Percentiles rank a stretch among this genome's conserved stretches.
These are phyloP conservation scores for Onthophagus sagittarius DNA, from an alignment of 2,888 invertebrate species.

Conservation along the genomic window DNA sequence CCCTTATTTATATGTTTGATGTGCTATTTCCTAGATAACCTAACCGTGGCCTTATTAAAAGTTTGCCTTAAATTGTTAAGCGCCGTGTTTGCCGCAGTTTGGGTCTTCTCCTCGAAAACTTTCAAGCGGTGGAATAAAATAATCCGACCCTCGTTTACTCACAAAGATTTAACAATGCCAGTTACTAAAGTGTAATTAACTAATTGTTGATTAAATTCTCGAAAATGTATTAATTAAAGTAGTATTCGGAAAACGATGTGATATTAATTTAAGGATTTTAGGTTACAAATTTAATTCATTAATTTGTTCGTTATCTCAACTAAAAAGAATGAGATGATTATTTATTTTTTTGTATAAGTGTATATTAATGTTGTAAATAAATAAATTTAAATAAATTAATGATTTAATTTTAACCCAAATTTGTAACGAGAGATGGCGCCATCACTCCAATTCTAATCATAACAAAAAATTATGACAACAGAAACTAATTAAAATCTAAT, in stretches of 20 bases:
- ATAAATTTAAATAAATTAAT: background rate
- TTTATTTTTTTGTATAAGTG: slow-evolving; percentile 27
- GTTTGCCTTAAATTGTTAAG: slow-evolving; percentile 37
- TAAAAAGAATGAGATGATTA: background rate
- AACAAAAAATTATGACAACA: too few relatives aligned
- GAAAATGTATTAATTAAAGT: slow-evolving; percentile 15
- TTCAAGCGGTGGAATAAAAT: slow-evolving; percentile 42
- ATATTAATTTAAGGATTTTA: slow-evolving; percentile 3
- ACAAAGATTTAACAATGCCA: slow-evolving; percentile 31
- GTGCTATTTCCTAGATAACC: slow-evolving; percentile 48
- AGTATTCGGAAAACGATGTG: slow-evolving; percentile 1
- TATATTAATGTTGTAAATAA: slow-evolving; percentile 24
- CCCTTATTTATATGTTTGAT: slow-evolving; percentile 70
- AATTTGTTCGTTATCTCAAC: background rate
- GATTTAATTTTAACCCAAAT: too few relatives aligned
- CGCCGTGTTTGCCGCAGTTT: slow-evolving; percentile 39
- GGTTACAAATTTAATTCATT: background rate
- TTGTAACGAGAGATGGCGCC: too few relatives aligned
- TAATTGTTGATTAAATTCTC: background rate
- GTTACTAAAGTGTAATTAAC: slow-evolving; percentile 34
- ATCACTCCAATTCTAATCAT: too few relatives aligned
- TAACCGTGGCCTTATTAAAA: slow-evolving; percentile 35
- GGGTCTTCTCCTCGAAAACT: slow-evolving; percentile 44
- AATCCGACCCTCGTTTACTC: slow-evolving; percentile 33
- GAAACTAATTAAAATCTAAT: too few relatives aligned